Base-by-base conservation (phyloP, 1,140 invertebrate species). In the Heterodera schachtii region DNA sequence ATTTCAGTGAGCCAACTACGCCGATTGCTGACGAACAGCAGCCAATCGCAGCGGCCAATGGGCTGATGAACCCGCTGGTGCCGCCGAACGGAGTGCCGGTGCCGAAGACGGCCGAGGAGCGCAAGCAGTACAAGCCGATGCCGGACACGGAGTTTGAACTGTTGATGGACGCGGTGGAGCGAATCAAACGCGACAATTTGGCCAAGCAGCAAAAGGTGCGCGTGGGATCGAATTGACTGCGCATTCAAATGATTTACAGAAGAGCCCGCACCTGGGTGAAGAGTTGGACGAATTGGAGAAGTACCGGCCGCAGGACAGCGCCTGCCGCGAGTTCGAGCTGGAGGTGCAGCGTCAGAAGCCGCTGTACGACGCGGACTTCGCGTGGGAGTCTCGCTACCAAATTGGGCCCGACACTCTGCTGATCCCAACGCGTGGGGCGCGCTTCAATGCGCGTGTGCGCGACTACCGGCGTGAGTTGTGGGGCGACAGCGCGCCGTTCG, bases 331-430 rank as follows among this genome's bases (percentile, higher is more conserved):
- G 70, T 78, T 69, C 47, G 77, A 78, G 47, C 60, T 66, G 66
- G 77, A 78, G 47, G 60, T 78, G 70, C 57, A 78, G 47, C 52
- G 47, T 31, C 60, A 47, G 13, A 78, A 78, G 49, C 19, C 75
- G 66, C 43, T 57, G 31, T 64, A 47, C 6, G 77, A 89, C 21
- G 87, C 90, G 41, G 87, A 86, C 43, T 87, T 87, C 76, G 82
- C 81, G 52, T 90, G 89, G 89, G 88, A 90, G 71, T 82, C 75
- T 0, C 74, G 83, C 64, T 91, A 91, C 44, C 95, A 97, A 91
- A 94, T 95, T 91, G 96, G 96, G 1, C 96, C 96, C 0, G 96
- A 98, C 89, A 98, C 96, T 0, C 96, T 97, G 90, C 91, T 98
- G 3, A 92, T 98, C 7, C 96, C 97, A 44, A 91, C 97, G 19